Evolutionary conservation across 2,797 vertebrate species (phyloP).

Genomic region (Lagocephalus sceleratus): DNA sequence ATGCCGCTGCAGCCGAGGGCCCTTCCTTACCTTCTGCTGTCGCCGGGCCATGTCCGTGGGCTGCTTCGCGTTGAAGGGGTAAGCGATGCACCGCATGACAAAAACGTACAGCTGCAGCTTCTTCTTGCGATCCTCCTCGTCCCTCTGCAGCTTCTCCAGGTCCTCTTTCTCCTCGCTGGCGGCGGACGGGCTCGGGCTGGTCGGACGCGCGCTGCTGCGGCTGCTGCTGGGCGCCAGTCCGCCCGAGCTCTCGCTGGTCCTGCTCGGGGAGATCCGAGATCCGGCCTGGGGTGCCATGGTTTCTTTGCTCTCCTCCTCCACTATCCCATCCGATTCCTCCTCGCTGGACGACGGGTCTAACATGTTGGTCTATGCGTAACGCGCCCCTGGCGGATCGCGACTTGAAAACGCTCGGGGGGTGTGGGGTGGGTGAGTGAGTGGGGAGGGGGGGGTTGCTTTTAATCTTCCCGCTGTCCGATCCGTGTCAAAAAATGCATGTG

Average conservation of each 20-base stretch:
- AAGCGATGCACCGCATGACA: constrained; percentile 96
- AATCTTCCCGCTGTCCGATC: constrained; percentile 13
- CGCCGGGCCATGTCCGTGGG: constrained; percentile 98
- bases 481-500: constrained; percentile 13
- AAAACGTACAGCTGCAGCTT: constrained; percentile 98
- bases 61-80: constrained; percentile 98
- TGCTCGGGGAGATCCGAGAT: constrained; percentile 88
- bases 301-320: constrained; percentile 95
- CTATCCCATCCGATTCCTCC: constrained; percentile 95
- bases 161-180: constrained; percentile 97
- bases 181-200: constrained; percentile 94
- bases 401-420: too few species aligned
- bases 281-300: constrained; percentile 85
- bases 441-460: too few species aligned
- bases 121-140: constrained; percentile 96
- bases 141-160: constrained; percentile 91
- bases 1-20: constrained; percentile 41
- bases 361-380: constrained; percentile 74
- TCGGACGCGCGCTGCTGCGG: constrained; percentile 85
- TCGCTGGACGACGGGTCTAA: constrained; percentile 97
- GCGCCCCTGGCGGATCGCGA: constrained; percentile 28
- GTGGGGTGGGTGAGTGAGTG: too few species aligned
- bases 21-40: constrained; percentile 93
- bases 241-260: constrained; percentile 88
- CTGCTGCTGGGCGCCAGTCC: constrained; percentile 85